These are phyloP conservation scores for Lottia gigantea DNA, from an alignment of 2,888 invertebrate species.

Conservation along the genomic window DNA sequence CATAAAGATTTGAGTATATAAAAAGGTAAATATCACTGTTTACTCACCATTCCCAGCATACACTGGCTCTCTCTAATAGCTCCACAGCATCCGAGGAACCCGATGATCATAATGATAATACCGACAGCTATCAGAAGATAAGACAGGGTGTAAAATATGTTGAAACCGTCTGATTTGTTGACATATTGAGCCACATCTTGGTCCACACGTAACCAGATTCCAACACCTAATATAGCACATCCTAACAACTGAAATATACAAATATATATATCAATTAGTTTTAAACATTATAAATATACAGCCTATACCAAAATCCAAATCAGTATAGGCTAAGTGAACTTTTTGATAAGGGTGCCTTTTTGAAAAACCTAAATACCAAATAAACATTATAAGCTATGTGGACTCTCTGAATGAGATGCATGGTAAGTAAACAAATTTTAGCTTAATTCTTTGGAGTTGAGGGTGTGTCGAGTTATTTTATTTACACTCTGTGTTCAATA, in stretches of 20 bases:
- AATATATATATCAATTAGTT: conserved; percentile 24
- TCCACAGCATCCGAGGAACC: conserved; percentile 86
- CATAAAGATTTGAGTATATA: too few species aligned
- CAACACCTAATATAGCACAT: conserved; percentile 76
- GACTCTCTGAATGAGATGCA: too few species aligned
- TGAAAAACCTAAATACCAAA: too few species aligned
- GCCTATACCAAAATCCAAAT: too few species aligned
- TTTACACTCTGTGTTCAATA: too few species aligned
- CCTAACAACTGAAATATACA: conserved; percentile 77
- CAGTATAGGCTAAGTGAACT: too few species aligned
- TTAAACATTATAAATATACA: too few species aligned
- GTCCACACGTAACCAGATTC: conserved; percentile 83
- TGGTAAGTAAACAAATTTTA: too few species aligned
- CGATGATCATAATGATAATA: conserved; percentile 78
- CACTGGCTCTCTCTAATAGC: conserved; percentile 83
- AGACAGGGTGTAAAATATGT: conserved; percentile 77
- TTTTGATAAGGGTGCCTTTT: too few species aligned
- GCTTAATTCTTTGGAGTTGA: too few species aligned
- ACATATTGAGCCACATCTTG: conserved; percentile 76
- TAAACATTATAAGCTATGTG: too few species aligned
- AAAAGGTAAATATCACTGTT: neutral
- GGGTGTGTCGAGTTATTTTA: too few species aligned
- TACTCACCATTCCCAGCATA: conserved; percentile 79
- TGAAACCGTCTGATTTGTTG: conserved; percentile 76
- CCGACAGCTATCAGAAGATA: conserved; percentile 81